Base-by-base conservation (phyloP, 2,113 vertebrate genomes). In the Cyprinodon tularosa region DNA sequence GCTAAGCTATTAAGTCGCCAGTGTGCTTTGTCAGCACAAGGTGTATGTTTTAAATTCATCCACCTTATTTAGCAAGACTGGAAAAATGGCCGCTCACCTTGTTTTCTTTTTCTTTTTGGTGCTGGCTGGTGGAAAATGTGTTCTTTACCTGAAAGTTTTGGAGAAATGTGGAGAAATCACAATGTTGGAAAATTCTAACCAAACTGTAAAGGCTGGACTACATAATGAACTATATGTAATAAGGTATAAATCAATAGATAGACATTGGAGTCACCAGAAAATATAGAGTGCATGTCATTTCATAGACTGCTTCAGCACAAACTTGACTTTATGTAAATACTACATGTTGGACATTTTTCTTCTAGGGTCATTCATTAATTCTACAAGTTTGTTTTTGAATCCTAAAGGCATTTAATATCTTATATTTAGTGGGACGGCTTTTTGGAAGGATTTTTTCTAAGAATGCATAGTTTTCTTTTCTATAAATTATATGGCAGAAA, bases 71-170 rank as follows among this genome's bases (percentile, higher is more conserved):
- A 80, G 80, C 68, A 44, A 66, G 90, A 90, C 88, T 94, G 90
- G 93, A 93, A 93, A 93, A 90, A 76, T 92, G 87, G 92, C 86
- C 81, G 81, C 82, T 74, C 68, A 86, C 60, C 85, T 80, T 85
- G 76, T 86, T 85, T 84, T 88, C 67, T 87, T 71, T 85, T 70
- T 84, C 84, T 85, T 88, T 69, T 88, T 71, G 82, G 74, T 85
- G 84, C 37, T 53, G 45, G 79, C 79, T 81, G 86, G 82, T 78
- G 82, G 76, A 90, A 90, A 90, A 86, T 88, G 88, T 92, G 88
- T 75, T 87, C 82, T 68, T 82, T 87, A 88, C 89, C 87, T 87
- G 84, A 80, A 69, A 72, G 85, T 93, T 93, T 92, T 93, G 93
- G 85, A 68, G 83, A 83, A 39, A 80, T 87, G 78, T 78, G 86